phyloP scores from a whole-genome alignment of 2,113 vertebrate genomes.

The Heteronetta atricapilla region DNA sequence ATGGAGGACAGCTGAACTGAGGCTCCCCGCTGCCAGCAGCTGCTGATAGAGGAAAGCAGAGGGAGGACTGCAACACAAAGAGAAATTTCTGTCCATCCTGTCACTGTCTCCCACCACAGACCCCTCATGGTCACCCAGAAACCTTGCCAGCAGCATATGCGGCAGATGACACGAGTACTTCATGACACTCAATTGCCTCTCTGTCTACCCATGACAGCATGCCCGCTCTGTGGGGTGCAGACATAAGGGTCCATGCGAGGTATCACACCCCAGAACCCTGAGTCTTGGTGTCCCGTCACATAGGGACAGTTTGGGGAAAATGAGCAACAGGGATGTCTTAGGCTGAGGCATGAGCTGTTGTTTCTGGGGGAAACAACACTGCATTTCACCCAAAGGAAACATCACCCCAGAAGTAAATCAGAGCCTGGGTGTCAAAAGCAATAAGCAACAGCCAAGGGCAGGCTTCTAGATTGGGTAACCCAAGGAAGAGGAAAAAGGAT shows the following conservation, averaged over 20 bases:
- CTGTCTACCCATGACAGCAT: background rate
- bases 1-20: background rate
- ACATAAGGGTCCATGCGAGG: background rate
- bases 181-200: background rate
- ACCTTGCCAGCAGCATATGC: background rate
- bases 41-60: background rate
- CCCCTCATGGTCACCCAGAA: background rate
- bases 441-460: background rate
- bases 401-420: background rate
- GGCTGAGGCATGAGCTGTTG: background rate
- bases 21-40: background rate
- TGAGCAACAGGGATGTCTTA: background rate
- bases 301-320: background rate
- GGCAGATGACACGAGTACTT: background rate
- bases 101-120: background rate
- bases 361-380: background rate
- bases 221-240: background rate
- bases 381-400: background rate
- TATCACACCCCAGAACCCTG: background rate
- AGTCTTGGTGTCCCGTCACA: accelerated
- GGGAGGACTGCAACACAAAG: background rate
- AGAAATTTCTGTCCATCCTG: background rate
- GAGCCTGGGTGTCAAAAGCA: background rate
- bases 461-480: background rate
- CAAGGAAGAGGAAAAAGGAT: background rate